Evolutionary conservation across 2,888 invertebrate species (phyloP).

Genomic region (Campaea margaritaria): DNA sequence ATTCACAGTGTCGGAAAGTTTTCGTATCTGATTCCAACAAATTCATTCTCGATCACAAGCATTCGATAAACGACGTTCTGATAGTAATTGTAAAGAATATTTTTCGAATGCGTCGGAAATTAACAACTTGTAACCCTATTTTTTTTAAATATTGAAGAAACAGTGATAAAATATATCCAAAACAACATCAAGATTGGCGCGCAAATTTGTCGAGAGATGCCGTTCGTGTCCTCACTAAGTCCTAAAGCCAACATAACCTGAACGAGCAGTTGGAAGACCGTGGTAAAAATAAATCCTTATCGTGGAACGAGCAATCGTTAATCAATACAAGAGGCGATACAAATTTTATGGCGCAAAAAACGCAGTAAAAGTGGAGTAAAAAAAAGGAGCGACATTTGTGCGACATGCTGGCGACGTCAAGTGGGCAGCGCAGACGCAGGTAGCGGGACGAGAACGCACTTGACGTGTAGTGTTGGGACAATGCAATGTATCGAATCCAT

Average conservation of each 20-base stretch:
- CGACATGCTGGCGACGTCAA: slow-evolving; percentile 63
- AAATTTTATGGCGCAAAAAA: slow-evolving; percentile 46
- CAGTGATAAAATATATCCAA: too few species aligned
- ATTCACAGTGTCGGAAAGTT: too few species aligned
- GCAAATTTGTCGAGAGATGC: too few species aligned
- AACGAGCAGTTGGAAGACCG: slow-evolving; percentile 6
- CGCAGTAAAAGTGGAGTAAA: slow-evolving; percentile 32
- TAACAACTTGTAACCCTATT: too few species aligned
- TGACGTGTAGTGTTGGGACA: slow-evolving; percentile 39
- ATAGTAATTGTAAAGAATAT: too few species aligned
- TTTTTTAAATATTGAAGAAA: too few species aligned
- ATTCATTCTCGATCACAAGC: too few species aligned
- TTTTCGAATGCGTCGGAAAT: too few species aligned
- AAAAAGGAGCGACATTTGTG: slow-evolving; percentile 56
- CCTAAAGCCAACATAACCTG: background rate
- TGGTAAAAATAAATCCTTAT: slow-evolving; percentile 38
- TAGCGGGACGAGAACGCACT: slow-evolving; percentile 46
- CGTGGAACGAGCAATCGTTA: slow-evolving; percentile 40
- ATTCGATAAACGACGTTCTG: too few species aligned
- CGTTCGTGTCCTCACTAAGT: too few species aligned
- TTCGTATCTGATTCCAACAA: too few species aligned
- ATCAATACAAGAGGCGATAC: slow-evolving; percentile 40
- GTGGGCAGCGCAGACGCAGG: slow-evolving; percentile 59
- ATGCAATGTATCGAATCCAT: slow-evolving; percentile 8
- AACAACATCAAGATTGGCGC: too few species aligned